phyloP scores from a whole-genome alignment of 2,888 invertebrate species.

The Oxyscelio sp. region DNA sequence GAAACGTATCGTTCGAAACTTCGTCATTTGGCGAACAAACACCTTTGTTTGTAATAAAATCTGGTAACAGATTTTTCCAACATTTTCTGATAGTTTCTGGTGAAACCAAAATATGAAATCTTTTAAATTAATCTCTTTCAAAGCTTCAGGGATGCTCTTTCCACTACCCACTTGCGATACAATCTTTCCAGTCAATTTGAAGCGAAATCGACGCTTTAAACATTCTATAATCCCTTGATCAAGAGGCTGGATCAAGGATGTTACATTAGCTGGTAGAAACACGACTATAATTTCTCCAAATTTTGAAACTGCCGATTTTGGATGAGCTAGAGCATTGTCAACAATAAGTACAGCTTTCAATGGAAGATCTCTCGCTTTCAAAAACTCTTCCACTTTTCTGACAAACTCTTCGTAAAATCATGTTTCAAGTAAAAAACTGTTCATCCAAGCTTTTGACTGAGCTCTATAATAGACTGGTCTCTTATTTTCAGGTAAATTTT shows the following conservation, averaged over 20 bases:
- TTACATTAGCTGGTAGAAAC: conserved; percentile 31
- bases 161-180: not conserved
- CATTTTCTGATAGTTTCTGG: not conserved
- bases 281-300: conserved; percentile 9
- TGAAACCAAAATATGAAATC: conserved; percentile 16
- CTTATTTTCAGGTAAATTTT: conserved; percentile 6
- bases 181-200: not conserved
- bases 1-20: no score
- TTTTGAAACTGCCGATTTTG: not conserved
- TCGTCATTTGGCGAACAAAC: no score
- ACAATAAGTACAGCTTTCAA: conserved; percentile 58
- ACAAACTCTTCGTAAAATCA: conserved; percentile 68
- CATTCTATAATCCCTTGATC: conserved; percentile 43
- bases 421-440: conserved; percentile 47
- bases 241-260: conserved; percentile 30
- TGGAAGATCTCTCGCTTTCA: conserved; percentile 61
- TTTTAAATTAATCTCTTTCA: not conserved
- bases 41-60: no score
- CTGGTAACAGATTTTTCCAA: conserved; percentile 16
- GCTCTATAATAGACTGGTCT: conserved; percentile 36
- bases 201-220: conserved; percentile 11
- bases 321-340: conserved; percentile 62
- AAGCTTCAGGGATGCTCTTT: not conserved
- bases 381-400: conserved; percentile 48
- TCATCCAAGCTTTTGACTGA: conserved; percentile 56